These are phyloP conservation scores for Calliopum simillimum DNA, from an alignment of 2,888 invertebrate species.

Conservation along the genomic window DNA sequence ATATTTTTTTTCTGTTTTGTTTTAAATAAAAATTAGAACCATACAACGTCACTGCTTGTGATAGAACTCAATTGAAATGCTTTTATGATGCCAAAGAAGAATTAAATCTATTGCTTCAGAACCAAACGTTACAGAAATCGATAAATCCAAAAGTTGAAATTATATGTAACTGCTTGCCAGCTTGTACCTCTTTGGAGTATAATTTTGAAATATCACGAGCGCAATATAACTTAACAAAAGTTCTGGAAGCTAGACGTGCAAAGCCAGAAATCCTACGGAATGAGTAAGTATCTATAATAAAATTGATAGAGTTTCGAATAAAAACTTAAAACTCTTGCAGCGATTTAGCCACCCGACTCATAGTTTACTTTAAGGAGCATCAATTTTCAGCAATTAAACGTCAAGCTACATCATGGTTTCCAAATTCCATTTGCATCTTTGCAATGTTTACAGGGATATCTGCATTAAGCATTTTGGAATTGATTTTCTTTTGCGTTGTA, in stretches of 20 bases:
- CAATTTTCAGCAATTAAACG: too few species aligned
- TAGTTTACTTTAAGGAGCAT: too few species aligned
- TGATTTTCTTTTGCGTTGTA: too few species aligned
- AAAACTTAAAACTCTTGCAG: too few species aligned
- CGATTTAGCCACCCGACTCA: too few species aligned
- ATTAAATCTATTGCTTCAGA: slow-evolving; percentile 34
- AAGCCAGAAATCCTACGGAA: too few species aligned
- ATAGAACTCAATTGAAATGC: slow-evolving; percentile 52
- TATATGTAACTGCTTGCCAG: slow-evolving; percentile 46
- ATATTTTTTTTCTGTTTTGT: slow-evolving; percentile 67
- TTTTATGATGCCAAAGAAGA: slow-evolving; percentile 49
- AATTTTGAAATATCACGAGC: slow-evolving; percentile 46
- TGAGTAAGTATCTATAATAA: too few species aligned
- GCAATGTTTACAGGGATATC: too few species aligned
- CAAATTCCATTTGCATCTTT: too few species aligned
- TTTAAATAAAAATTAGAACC: slow-evolving; percentile 35
- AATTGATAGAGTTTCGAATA: too few species aligned
- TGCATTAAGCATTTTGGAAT: too few species aligned
- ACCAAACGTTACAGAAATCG: slow-evolving; percentile 28
- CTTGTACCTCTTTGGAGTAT: slow-evolving; percentile 46
- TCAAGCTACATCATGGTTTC: too few species aligned
- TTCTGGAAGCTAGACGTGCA: slow-evolving; percentile 37
- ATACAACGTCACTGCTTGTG: slow-evolving; percentile 54
- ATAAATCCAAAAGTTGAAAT: slow-evolving; percentile 28
- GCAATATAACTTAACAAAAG: slow-evolving; percentile 35